Evolutionary conservation across 2,113 vertebrate genomes (phyloP).

Genomic region (Ptychochromis oligacanthus): DNA sequence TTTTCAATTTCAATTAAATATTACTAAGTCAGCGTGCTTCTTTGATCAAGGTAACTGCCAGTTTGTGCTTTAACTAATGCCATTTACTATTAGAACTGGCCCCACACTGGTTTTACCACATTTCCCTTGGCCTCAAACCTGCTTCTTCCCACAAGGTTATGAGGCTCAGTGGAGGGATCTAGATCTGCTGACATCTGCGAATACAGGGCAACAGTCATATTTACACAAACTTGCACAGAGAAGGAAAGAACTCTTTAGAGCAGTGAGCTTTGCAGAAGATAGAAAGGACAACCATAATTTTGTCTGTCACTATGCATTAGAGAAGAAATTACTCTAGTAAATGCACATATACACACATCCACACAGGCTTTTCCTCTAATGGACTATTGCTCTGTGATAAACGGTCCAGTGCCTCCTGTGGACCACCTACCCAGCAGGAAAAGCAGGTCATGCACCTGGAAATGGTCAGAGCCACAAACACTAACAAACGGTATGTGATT

Average conservation of each 20-base stretch:
- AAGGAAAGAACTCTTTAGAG: slow-evolving; percentile 79
- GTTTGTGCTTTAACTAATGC: slow-evolving; percentile 59
- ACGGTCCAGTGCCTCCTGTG: slow-evolving; percentile 74
- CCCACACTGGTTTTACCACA: slow-evolving; percentile 88
- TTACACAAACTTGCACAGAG: slow-evolving; percentile 87
- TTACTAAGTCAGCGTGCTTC: neutral
- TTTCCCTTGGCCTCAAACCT: slow-evolving; percentile 89
- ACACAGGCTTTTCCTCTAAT: slow-evolving; percentile 78
- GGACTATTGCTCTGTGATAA: slow-evolving; percentile 84
- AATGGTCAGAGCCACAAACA: slow-evolving; percentile 72
- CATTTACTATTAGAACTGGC: slow-evolving; percentile 87
- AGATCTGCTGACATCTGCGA: slow-evolving; percentile 91
- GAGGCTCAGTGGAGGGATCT: slow-evolving; percentile 87
- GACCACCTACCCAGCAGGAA: slow-evolving; percentile 76
- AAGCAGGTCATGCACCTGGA: slow-evolving; percentile 77
- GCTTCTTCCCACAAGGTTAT: slow-evolving; percentile 85
- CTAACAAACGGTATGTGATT: slow-evolving; percentile 70
- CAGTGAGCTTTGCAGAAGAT: slow-evolving; percentile 37
- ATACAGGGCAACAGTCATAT: slow-evolving; percentile 86
- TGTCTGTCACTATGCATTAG: slow-evolving; percentile 91
- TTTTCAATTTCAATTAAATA: slow-evolving; percentile 11
- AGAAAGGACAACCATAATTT: slow-evolving; percentile 81
- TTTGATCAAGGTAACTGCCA: slow-evolving; percentile 1
- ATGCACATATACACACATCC: slow-evolving; percentile 28
- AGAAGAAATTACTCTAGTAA: slow-evolving; percentile 87